phyloP scores from a whole-genome alignment of 2,888 invertebrate genomes.

The Orthosia gothica region DNA sequence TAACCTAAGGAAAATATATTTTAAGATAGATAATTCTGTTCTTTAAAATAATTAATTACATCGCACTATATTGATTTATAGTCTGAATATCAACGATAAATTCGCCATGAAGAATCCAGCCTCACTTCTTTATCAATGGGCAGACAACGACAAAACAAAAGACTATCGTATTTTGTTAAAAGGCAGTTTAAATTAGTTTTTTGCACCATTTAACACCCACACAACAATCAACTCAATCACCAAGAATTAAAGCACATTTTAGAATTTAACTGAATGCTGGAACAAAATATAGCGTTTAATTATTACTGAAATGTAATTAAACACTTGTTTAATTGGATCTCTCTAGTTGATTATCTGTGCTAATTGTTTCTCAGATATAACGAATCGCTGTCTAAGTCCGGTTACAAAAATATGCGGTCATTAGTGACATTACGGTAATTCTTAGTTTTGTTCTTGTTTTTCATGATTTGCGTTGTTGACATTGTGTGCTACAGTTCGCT shows the following conservation, averaged over 20 bases:
- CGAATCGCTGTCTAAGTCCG: constrained; percentile 68
- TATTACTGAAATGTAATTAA: constrained; percentile 83
- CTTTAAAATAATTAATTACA: no score
- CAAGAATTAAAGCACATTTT: constrained; percentile 37
- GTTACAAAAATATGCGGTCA: constrained; percentile 61
- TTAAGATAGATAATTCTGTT: neutral
- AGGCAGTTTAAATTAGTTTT: constrained; percentile 53
- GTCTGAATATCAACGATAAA: constrained; percentile 2
- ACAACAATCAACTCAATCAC: constrained; percentile 37
- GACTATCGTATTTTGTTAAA: no score
- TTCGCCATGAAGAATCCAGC: constrained; percentile 25
- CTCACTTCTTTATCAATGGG: constrained; percentile 5
- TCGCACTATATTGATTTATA: neutral
- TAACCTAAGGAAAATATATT: no score
- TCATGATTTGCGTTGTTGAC: constrained; percentile 38
- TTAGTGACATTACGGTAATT: constrained; percentile 64
- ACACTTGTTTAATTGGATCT: constrained; percentile 82
- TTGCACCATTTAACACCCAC: constrained; percentile 40
- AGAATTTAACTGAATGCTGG: constrained; percentile 8
- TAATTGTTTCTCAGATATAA: constrained; percentile 76
- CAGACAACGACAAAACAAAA: constrained; percentile 36
- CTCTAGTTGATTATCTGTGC: constrained; percentile 75
- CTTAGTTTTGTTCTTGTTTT: constrained; percentile 46
- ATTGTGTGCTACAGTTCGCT: constrained; percentile 40
- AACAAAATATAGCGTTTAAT: constrained; percentile 75